These are phyloP conservation scores for Meleagris gallopavo DNA, from an alignment of 2,113 vertebrate genomes.

Conservation along the genomic window DNA sequence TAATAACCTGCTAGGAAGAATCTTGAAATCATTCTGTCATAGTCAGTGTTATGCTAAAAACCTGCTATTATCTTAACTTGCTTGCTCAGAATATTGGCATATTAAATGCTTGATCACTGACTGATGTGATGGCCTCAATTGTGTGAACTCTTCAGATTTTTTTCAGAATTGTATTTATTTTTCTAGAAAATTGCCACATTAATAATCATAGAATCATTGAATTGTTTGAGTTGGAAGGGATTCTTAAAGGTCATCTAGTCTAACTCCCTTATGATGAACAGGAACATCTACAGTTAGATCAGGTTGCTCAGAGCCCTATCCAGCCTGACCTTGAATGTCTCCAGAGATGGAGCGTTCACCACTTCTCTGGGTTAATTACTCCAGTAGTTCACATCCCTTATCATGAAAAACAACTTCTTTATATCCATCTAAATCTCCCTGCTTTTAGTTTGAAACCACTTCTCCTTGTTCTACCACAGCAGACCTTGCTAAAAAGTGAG, in stretches of 20 bases:
- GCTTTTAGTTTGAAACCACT: too few relatives aligned
- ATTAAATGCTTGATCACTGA: constrained; percentile 45
- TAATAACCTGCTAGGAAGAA: constrained; percentile 54
- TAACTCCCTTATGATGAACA: background rate
- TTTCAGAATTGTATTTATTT: background rate
- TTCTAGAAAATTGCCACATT: background rate
- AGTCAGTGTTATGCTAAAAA: constrained; percentile 43
- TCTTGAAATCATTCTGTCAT: constrained; percentile 51
- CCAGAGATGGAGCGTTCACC: too few relatives aligned
- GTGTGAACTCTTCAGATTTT: background rate
- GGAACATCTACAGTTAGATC: background rate
- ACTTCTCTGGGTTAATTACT: background rate
- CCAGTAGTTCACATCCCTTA: background rate
- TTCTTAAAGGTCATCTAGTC: background rate
- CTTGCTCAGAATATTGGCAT: constrained; percentile 36
- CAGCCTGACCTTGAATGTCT: background rate
- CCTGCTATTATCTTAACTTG: constrained; percentile 38
- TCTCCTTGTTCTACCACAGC: too few relatives aligned
- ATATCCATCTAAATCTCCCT: too few relatives aligned
- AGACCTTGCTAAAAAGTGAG: too few relatives aligned
- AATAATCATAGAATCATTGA: background rate
- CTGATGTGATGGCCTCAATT: background rate
- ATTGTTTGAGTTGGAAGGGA: background rate
- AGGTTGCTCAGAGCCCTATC: background rate
- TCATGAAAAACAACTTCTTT: background rate